Conservation (phyloP, 2,113 vertebrate genomes). For the Tenrec ecaudatus region DNA sequence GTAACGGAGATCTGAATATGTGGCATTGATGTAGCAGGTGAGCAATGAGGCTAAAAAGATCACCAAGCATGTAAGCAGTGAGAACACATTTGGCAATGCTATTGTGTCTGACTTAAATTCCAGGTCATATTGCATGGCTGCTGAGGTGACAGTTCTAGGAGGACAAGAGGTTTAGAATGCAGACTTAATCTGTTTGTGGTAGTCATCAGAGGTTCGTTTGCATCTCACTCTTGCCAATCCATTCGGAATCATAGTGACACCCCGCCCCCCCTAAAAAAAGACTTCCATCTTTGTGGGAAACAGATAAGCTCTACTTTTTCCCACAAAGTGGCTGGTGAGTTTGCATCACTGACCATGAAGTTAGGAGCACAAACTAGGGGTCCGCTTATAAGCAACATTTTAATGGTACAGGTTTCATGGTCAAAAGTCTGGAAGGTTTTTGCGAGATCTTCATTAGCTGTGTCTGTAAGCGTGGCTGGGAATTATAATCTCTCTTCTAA, state of each 20-base stretch:
- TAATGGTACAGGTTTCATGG: neutral
- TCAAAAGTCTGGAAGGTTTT: neutral
- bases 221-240: too few relatives aligned
- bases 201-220: neutral
- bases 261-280: too few relatives aligned
- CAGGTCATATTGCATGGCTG: neutral
- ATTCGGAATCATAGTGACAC: too few relatives aligned
- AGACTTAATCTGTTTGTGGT: slow-evolving; percentile 17
- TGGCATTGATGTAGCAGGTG: neutral
- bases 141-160: neutral
- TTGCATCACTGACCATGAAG: too few relatives aligned
- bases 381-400: too few relatives aligned
- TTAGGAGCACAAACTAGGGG: too few relatives aligned
- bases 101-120: neutral
- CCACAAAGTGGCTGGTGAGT: too few relatives aligned
- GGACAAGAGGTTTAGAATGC: neutral
- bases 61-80: neutral
- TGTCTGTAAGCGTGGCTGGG: neutral
- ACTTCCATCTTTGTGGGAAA: too few relatives aligned
- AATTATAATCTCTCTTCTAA: neutral
- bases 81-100: slow-evolving; percentile 27
- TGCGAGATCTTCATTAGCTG: too few relatives aligned
- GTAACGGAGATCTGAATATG: slow-evolving; percentile 23
- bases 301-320: too few relatives aligned
- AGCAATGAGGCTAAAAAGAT: slow-evolving; percentile 31